Conservation (phyloP, 2,113 vertebrate species). For the Albula glossodonta region DNA sequence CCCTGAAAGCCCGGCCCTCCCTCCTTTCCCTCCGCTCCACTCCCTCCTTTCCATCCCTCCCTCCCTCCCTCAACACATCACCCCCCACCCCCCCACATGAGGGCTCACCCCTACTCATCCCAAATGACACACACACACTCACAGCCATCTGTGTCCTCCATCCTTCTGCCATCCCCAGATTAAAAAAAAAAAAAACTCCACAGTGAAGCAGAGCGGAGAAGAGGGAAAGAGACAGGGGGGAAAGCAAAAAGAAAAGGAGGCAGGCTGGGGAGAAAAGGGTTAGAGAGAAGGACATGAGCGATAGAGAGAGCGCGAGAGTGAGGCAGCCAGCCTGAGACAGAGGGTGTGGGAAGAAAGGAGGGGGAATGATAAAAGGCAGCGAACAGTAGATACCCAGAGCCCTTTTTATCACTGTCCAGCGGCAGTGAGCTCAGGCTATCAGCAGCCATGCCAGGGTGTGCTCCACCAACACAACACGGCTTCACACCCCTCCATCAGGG, state of each 20-base stretch:
- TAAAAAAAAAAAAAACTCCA: not conserved
- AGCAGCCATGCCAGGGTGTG: not conserved
- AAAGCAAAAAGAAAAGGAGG: not conserved
- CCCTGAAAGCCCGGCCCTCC: not conserved
- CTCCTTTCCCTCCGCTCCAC: not conserved
- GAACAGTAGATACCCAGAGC: not conserved
- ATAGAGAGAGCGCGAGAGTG: not conserved
- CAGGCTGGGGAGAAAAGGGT: not conserved
- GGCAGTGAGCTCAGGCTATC: too few species aligned
- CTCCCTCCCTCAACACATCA: too few species aligned
- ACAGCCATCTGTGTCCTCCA: not conserved
- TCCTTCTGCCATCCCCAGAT: conserved; percentile 3
- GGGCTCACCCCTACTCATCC: not conserved
- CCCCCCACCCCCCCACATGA: not conserved
- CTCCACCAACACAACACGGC: too few species aligned
- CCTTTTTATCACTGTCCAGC: not conserved
- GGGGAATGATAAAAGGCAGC: not conserved
- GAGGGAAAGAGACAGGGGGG: not conserved
- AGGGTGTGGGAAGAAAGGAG: too few species aligned
- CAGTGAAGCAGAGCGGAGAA: not conserved
- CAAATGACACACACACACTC: not conserved
- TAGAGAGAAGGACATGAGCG: conserved; percentile 1
- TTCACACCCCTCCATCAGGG: not conserved
- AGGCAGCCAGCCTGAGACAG: not conserved
- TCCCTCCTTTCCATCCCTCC: too few species aligned